A percentile compares a stretch with the other conserved stretches of the same genome.
Conservation (phyloP, 2,797 vertebrate species). For the Knipowitschia caucasica region DNA sequence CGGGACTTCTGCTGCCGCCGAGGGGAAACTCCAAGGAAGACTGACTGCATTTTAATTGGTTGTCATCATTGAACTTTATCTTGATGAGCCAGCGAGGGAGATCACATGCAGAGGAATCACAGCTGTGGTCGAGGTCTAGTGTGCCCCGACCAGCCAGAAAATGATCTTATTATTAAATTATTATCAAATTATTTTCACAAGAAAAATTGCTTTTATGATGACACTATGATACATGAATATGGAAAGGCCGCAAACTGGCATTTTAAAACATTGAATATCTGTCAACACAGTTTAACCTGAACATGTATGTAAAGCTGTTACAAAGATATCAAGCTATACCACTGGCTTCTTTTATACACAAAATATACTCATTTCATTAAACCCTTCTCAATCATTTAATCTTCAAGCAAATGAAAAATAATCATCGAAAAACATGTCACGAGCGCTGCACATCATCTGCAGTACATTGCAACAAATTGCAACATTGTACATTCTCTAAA, state of each 20-base stretch:
- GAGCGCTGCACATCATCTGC: no score
- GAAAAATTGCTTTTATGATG: not conserved
- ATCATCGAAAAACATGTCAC: no score
- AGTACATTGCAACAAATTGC: no score
- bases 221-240: not conserved
- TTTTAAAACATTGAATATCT: not conserved
- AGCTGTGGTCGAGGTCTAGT: not conserved
- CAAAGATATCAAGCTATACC: not conserved
- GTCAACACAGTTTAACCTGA: not conserved
- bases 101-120: constrained; percentile 1
- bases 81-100: constrained; percentile 13
- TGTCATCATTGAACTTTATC: constrained; percentile 59
- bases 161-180: no score
- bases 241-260: not conserved
- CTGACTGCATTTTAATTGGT: constrained; percentile 57
- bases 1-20: not conserved
- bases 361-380: no score
- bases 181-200: no score
- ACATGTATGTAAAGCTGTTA: not conserved
- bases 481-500: no score
- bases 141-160: not conserved
- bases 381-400: not conserved
- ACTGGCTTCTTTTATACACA: no score
- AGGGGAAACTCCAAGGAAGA: constrained; percentile 21
- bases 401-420: no score